phyloP scores from a whole-genome alignment of 2,888 invertebrate genomes.

The Nebria salina region DNA sequence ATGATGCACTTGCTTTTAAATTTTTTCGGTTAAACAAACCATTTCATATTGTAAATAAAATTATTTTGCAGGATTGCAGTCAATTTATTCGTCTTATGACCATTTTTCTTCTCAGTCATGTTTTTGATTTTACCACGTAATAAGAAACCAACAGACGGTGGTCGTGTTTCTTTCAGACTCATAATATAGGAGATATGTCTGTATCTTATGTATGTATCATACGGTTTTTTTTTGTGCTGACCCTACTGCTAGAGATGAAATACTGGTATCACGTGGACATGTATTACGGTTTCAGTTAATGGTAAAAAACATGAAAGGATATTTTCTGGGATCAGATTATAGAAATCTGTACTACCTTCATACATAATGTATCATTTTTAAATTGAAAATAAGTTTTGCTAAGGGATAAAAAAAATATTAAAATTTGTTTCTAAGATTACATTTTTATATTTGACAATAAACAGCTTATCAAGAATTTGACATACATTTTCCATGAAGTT shows the following conservation, averaged over 20 bases:
- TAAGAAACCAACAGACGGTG: neutral
- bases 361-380: neutral
- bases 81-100: neutral
- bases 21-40: no score
- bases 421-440: no score
- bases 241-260: conserved; percentile 5
- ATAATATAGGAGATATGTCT: neutral
- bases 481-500: neutral
- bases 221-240: neutral
- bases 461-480: neutral
- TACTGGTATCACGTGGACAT: conserved; percentile 22
- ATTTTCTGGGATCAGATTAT: neutral
- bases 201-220: neutral
- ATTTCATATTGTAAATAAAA: no score
- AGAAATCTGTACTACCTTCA: neutral
- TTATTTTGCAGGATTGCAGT: no score
- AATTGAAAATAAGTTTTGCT: no score
- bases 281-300: conserved; percentile 6
- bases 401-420: no score
- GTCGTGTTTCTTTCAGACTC: neutral
- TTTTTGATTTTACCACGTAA: neutral
- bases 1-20: no score
- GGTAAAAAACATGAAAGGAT: neutral
- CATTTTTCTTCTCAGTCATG: neutral
- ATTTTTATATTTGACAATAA: no score